Percentiles rank a stretch among this genome's conserved stretches.
These are phyloP conservation scores for Xenopus petersii DNA, from an alignment of 2,797 vertebrate species.

Conservation along the genomic window DNA sequence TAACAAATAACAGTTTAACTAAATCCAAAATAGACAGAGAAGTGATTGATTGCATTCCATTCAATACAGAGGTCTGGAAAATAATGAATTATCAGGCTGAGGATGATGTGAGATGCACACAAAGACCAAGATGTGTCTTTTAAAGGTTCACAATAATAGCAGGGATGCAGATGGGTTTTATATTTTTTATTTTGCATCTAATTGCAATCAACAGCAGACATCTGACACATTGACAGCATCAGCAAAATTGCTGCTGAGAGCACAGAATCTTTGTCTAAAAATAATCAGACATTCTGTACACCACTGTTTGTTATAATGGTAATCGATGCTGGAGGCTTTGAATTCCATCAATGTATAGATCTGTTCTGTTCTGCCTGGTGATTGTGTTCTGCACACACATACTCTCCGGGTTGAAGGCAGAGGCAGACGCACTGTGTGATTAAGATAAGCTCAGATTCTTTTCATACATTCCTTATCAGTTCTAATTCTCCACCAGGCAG, in stretches of 20 bases:
- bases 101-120: constrained; percentile 66
- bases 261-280: constrained; percentile 99
- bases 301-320: constrained; percentile 99
- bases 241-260: constrained; percentile 99
- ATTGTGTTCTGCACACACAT: constrained; percentile 76
- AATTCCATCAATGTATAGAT: constrained; percentile 99
- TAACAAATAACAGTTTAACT: constrained; percentile 50
- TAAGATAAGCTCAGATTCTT: constrained; percentile 90
- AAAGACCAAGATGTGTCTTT: constrained; percentile 65
- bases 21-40: constrained; percentile 57
- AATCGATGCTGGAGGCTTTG: constrained; percentile 99
- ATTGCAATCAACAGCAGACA: constrained; percentile 99
- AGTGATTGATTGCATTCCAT: constrained; percentile 53
- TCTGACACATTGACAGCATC: constrained; percentile 98
- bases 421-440: constrained; percentile 75
- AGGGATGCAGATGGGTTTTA: constrained; percentile 84
- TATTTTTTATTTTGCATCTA: constrained; percentile 96
- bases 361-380: constrained; percentile 95
- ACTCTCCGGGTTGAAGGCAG: constrained; percentile 60
- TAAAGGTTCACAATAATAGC: constrained; percentile 75
- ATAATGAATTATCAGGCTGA: constrained; percentile 67
- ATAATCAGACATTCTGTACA: constrained; percentile 98
- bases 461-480: constrained; percentile 88
- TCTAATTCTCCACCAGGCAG: constrained; percentile 79
- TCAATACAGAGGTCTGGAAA: constrained; percentile 61